Base-by-base conservation (phyloP, 2,888 invertebrate species). In the Eugnorisma glareosa region DNA sequence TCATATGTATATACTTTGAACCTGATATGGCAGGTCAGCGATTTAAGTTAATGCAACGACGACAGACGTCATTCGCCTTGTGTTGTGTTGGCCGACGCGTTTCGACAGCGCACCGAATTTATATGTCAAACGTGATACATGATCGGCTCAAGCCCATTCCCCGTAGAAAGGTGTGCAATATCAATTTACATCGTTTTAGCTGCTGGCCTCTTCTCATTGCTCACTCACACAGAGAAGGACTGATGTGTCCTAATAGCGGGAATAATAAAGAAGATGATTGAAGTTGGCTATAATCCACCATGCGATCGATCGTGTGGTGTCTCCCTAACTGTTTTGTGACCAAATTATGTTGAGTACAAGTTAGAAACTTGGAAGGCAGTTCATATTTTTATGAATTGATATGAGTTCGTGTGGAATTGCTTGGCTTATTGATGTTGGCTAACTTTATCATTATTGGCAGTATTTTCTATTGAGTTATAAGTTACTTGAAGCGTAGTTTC, bases 341-440 rank as follows among this genome's bases (percentile, higher is more conserved):
- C 71, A 72, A 72, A 83, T 83, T 71, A 73, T 57, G 28, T 67
- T 35, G 28, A 48, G 61, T 69, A 72, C 48, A 64, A 82, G 35
- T 75, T 51, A 6, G 28, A 21, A 82, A 67, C 51, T 84, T 61
- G 35, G 54, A 28, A 45, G 68, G 40, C 31, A 79, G 63, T 74
- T 69, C 18, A 51, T 74, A 70, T 81, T 84, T 80, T 80, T 75
- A 59, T 67, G 51, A 75, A 75, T 85, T 61, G 76, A 71, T 85
- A 75, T 66, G 70, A 85, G 75, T 84, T 84, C 43, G 40, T 71
- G 31, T 35, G 57, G 59, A 61, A 81, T 31, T 75, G 70, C 66
- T 64, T 40, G 28, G 57, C 21, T 28, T 84, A 75, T 68, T 70
- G 57, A 37, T 71, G 64, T 70, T 57, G 24, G 51, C 35, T 24